These are phyloP conservation scores for Lacerta viridis DNA, from an alignment of 2,797 vertebrate species.

Conservation along the genomic window DNA sequence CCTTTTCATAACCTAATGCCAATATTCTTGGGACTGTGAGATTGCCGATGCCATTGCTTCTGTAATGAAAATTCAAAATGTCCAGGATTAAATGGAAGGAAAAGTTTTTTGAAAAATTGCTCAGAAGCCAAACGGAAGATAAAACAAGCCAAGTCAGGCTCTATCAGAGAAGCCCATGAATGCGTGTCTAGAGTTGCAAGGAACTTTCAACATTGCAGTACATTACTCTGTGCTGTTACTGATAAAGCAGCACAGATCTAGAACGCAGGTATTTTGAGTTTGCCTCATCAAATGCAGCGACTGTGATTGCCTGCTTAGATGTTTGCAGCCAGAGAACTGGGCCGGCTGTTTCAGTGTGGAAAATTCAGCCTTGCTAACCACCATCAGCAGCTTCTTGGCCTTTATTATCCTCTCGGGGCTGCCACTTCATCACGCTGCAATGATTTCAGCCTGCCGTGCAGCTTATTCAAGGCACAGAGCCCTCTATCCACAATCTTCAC, in stretches of 20 bases:
- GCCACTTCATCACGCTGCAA: not conserved
- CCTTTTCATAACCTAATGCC: not conserved
- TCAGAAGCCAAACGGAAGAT: constrained; percentile 4
- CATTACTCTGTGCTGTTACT: not conserved
- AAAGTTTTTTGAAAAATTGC: not conserved
- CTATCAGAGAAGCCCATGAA: not conserved
- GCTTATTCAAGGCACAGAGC: not conserved
- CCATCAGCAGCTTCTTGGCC: not conserved
- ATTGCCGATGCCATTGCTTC: not conserved
- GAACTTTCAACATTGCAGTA: not conserved
- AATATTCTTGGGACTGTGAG: not conserved
- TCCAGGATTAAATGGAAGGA: not conserved
- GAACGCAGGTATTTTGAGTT: not conserved
- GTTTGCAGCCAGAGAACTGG: not conserved
- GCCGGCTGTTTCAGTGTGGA: not conserved
- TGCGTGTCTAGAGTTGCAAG: not conserved
- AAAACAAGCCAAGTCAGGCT: not conserved
- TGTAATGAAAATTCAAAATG: not conserved
- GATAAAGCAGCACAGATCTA: not conserved
- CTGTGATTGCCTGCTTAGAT: not conserved
- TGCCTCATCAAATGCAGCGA: not conserved
- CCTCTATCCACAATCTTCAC: not conserved
- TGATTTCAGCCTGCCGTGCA: constrained; percentile 2
- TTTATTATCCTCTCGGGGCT: not conserved
- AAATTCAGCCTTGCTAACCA: not conserved